Conservation (phyloP, 2,888 invertebrate species). For the Stratiomys singularior region DNA sequence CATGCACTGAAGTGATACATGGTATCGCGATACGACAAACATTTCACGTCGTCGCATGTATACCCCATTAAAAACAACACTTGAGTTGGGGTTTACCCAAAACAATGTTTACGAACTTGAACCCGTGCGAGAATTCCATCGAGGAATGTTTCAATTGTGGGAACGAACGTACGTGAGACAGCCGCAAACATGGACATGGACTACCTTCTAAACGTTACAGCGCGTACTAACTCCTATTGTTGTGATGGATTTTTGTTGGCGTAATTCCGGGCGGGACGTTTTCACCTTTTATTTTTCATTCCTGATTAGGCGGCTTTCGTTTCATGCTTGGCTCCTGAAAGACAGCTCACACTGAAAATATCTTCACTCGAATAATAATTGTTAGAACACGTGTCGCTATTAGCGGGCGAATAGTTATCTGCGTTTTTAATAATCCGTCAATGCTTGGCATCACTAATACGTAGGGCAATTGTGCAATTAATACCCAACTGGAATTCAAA, state of each 20-base stretch:
- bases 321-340: background rate
- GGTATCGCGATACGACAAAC: no score
- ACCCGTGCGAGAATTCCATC: constrained; percentile 11
- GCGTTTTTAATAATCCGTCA: background rate
- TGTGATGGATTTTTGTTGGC: background rate
- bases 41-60: no score
- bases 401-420: constrained; percentile 18
- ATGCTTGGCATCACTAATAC: constrained; percentile 20
- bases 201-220: background rate
- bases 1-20: no score
- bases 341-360: background rate
- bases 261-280: background rate
- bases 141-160: constrained; percentile 38
- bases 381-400: constrained; percentile 39
- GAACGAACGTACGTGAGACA: constrained; percentile 42
- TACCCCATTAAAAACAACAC: background rate
- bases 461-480: background rate
- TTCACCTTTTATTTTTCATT: background rate
- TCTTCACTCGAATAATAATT: constrained; percentile 25
- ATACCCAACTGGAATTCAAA: background rate
- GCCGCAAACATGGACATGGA: background rate
- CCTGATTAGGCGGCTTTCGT: background rate
- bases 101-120: constrained; percentile 24
- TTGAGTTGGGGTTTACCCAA: constrained; percentile 33
- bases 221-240: background rate